Evolutionary conservation across 2,113 vertebrate species (phyloP), one percentile per base, ranked within the genome.

Genomic region (Notechis scutatus): DNA sequence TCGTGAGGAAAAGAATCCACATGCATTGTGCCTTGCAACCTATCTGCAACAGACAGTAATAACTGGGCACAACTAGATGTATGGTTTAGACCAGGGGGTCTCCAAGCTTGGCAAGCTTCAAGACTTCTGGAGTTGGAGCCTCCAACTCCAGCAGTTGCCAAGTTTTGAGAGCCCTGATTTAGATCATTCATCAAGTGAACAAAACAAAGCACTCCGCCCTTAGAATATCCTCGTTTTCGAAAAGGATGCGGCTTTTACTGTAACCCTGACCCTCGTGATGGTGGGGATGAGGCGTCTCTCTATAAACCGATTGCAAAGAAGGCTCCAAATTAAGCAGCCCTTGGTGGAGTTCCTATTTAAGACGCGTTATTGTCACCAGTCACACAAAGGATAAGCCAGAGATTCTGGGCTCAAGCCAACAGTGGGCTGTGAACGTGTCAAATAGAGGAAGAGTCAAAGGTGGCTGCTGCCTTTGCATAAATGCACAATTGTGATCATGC

Each of bases 51-150:
- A 92, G 97, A 93, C 90, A 56, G 94, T 47, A 93, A 96, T 95
- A 96, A 97, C 92, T 92, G 96, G 97, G 94, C 24, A 88, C 97
- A 98, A 97, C 97, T 97, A 98, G 96, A 95, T 85, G 81, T 5
- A 89, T 5, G 92, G 26, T 45, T 45, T 34, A 95, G 86, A n/a
- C 14, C 29, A n/a, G 29, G 61, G 61, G 11, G 11, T n/a, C 26
- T 64, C 61, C 61, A 64, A n/a, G 29, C 61, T 64, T 64, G 61
- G 11, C 29, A 64, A 64, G 10, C 29, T n/a, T 64, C 14, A 50
- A 14, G 29, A 64, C 29, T 64, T 64, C 26, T 15, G 61, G 26
- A 64, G 61, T 5, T n/a, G 29, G 15, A 64, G 11, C 29, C 61
- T n/a, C n/a, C 61, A 64, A 64, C 26, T 64, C 61, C 29, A n/a